These are phyloP conservation scores for Aplocera efformata DNA, from an alignment of 2,888 invertebrate genomes.

Conservation along the genomic window DNA sequence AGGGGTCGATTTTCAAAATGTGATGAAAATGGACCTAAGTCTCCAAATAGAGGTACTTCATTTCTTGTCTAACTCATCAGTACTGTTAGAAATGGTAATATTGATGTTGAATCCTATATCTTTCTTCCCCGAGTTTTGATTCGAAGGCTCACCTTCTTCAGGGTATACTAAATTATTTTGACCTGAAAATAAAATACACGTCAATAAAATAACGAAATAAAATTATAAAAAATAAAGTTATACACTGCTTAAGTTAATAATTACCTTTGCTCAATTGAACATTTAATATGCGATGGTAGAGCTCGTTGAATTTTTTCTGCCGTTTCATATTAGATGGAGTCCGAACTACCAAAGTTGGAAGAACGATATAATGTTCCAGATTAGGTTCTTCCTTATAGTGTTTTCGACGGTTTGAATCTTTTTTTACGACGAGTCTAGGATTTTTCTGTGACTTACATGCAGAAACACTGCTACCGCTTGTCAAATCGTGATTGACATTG, in stretches of 20 bases:
- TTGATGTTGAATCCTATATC: conserved; percentile 63
- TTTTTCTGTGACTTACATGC: conserved; percentile 36
- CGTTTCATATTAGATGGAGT: conserved; percentile 69
- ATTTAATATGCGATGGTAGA: conserved; percentile 67
- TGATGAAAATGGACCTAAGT: too few species aligned
- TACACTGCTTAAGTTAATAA: not conserved
- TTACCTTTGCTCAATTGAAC: conserved; percentile 54
- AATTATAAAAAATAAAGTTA: too few species aligned
- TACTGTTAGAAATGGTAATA: conserved; percentile 37
- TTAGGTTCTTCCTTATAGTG: conserved; percentile 52
- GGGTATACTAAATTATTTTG: conserved; percentile 25
- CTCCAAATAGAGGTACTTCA: too few species aligned
- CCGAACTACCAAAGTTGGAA: conserved; percentile 67
- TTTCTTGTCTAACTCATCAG: conserved; percentile 24
- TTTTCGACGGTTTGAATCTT: conserved; percentile 52
- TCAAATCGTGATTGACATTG: conserved; percentile 32
- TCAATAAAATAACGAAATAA: not conserved
- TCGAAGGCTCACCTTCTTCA: conserved; percentile 12
- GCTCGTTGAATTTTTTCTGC: conserved; percentile 69
- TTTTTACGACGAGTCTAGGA: conserved; percentile 60
- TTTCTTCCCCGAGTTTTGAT: conserved; percentile 37
- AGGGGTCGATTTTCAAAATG: too few species aligned
- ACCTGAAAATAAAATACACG: conserved; percentile 36
- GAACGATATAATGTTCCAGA: conserved; percentile 64
- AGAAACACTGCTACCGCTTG: conserved; percentile 49